These are phyloP conservation scores for Holcopasites calliopsidis DNA, from an alignment of 1,140 invertebrate species.

Conservation along the genomic window DNA sequence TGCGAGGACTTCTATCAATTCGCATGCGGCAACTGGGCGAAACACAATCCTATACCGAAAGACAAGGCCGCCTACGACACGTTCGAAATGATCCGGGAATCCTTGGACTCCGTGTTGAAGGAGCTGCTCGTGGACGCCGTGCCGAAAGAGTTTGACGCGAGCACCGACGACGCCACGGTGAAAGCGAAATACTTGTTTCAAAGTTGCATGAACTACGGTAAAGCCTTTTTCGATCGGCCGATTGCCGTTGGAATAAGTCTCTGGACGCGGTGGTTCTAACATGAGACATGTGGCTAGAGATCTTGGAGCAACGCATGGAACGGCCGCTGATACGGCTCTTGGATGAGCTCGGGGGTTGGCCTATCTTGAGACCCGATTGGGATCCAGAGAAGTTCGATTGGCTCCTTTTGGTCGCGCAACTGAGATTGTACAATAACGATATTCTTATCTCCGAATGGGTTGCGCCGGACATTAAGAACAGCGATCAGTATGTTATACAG, in stretches of 20 bases:
- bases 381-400: constrained; percentile 85
- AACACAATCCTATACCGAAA: constrained; percentile 90
- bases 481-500: constrained; percentile 91
- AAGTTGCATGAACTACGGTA: constrained; percentile 91
- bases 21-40: constrained; percentile 93
- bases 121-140: constrained; percentile 83
- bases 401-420: constrained; percentile 86
- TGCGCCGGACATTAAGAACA: constrained; percentile 93
- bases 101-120: constrained; percentile 84
- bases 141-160: constrained; percentile 48
- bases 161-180: constrained; percentile 81
- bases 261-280: constrained; percentile 21
- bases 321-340: constrained; percentile 87
- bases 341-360: constrained; percentile 90
- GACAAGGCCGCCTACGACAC: constrained; percentile 91
- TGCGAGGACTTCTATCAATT: constrained; percentile 96
- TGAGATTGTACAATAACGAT: constrained; percentile 91
- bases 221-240: constrained; percentile 27
- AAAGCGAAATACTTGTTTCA: constrained; percentile 91
- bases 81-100: constrained; percentile 90
- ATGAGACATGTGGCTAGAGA: constrained; percentile 75
- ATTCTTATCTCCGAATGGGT: constrained; percentile 91
- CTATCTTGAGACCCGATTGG: constrained; percentile 86
- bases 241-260: not conserved
- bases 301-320: constrained; percentile 85